Evolutionary conservation across 2,797 vertebrate genomes (phyloP).

Genomic region (Malacoctenus gilli): DNA sequence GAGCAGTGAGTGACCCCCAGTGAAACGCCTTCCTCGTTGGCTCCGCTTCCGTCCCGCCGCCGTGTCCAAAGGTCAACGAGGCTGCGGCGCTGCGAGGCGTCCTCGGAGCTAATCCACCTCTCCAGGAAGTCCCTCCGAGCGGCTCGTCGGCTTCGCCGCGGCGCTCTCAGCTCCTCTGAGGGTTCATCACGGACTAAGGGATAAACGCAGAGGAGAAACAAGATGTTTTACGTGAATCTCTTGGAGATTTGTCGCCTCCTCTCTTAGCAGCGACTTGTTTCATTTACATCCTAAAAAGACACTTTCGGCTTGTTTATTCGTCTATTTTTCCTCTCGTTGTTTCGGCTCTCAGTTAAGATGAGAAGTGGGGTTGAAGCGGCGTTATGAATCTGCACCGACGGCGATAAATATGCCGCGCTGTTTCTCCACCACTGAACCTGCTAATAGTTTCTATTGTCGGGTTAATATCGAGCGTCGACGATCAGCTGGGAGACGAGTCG

Average conservation of each 20-base stretch:
- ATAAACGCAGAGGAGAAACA: neutral
- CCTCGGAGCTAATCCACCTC: conserved; percentile 21
- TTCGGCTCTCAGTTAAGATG: too few species aligned
- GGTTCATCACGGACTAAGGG: neutral
- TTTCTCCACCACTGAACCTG: too few species aligned
- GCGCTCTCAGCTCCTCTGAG: neutral
- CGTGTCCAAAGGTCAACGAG: conserved; percentile 17
- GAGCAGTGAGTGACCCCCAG: neutral
- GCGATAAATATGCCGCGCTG: too few species aligned
- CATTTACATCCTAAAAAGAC: conserved; percentile 13
- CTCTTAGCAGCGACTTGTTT: too few species aligned
- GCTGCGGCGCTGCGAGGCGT: neutral
- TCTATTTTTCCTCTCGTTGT: too few species aligned
- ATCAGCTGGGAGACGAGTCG: conserved; percentile 51
- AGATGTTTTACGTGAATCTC: neutral
- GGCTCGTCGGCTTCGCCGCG: too few species aligned
- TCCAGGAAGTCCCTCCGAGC: neutral
- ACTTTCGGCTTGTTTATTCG: too few species aligned
- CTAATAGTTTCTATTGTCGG: conserved; percentile 60
- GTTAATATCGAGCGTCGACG: conserved; percentile 57
- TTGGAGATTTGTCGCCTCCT: too few species aligned
- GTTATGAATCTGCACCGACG: too few species aligned
- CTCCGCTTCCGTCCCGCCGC: conserved; percentile 3
- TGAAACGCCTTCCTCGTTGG: conserved; percentile 5
- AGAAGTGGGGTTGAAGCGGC: too few species aligned